These are phyloP conservation scores for Pseudomyrmex flavicornis DNA, from an alignment of 1,140 invertebrate species.

Conservation along the genomic window DNA sequence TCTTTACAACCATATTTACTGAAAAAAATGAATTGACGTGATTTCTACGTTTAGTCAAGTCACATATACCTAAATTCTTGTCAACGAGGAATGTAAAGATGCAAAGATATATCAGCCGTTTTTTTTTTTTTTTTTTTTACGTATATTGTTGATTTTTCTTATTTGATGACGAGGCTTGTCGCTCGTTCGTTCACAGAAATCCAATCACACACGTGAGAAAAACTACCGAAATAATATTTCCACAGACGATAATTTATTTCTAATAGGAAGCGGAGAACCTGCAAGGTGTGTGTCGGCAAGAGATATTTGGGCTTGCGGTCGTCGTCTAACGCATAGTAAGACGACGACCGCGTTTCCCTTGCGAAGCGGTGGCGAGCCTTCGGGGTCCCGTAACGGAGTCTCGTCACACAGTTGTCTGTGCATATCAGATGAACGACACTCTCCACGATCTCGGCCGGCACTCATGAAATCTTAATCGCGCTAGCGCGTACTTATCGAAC, in stretches of 20 bases:
- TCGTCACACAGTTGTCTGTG: conserved; percentile 84
- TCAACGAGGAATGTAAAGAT: neutral
- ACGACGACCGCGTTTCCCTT: conserved; percentile 28
- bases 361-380: conserved; percentile 68
- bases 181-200: conserved; percentile 30
- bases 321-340: conserved; percentile 51
- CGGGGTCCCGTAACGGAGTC: conserved; percentile 81
- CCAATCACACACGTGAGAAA: neutral
- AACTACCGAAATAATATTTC: conserved; percentile 33
- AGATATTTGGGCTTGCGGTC: conserved; percentile 45
- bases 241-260: conserved; percentile 53
- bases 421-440: conserved; percentile 78
- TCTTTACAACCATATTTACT: neutral
- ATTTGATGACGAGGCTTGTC: neutral
- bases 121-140: neutral
- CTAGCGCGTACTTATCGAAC: conserved; percentile 78
- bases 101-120: too few relatives aligned
- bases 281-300: conserved; percentile 20
- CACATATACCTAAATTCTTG: neutral
- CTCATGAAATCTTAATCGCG: conserved; percentile 82
- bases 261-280: neutral
- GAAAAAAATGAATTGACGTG: neutral
- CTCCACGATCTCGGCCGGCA: conserved; percentile 72
- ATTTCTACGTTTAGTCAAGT: too few relatives aligned
- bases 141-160: conserved; percentile 25